Percentiles rank a stretch among this genome's conserved stretches.
These are phyloP conservation scores for Cremastinae sp. DNA, from an alignment of 2,888 invertebrate genomes.

Conservation along the genomic window DNA sequence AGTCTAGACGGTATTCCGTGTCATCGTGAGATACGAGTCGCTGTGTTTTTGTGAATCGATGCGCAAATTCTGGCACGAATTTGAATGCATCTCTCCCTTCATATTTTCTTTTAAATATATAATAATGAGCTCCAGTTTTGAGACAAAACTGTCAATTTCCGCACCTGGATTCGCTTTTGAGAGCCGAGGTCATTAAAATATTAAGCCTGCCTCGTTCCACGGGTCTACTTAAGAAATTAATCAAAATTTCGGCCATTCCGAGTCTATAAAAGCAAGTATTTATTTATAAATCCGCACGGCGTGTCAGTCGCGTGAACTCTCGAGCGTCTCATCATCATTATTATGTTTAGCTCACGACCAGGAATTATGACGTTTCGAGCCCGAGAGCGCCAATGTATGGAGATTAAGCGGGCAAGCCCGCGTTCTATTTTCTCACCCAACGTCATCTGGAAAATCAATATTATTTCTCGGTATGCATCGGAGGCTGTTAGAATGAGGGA, in stretches of 20 bases:
- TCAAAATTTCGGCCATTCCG: neutral
- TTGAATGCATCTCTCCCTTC: constrained; percentile 21
- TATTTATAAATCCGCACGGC: constrained; percentile 30
- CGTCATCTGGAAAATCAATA: constrained; percentile 57
- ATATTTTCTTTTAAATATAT: neutral
- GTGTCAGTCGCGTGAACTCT: neutral
- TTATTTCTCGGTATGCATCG: constrained; percentile 52
- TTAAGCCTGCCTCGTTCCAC: too few species aligned
- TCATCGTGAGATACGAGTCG: constrained; percentile 25
- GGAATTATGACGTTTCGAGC: constrained; percentile 43
- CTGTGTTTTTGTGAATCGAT: constrained; percentile 43
- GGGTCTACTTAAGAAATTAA: neutral
- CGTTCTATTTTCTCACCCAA: constrained; percentile 36
- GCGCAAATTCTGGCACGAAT: constrained; percentile 39
- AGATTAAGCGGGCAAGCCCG: constrained; percentile 28
- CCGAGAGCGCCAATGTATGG: constrained; percentile 24
- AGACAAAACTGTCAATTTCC: neutral
- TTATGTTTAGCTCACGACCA: constrained; percentile 40
- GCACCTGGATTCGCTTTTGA: too few species aligned
- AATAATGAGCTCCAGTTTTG: neutral
- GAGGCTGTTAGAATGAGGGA: neutral
- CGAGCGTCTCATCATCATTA: constrained; percentile 36
- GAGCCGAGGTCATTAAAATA: too few species aligned
- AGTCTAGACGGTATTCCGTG: constrained; percentile 13
- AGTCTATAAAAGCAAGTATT: constrained; percentile 1